Evolutionary conservation across 2,797 vertebrate species (phyloP), one percentile per base, ranked within the genome.

Genomic region (Thaleichthys pacificus): DNA sequence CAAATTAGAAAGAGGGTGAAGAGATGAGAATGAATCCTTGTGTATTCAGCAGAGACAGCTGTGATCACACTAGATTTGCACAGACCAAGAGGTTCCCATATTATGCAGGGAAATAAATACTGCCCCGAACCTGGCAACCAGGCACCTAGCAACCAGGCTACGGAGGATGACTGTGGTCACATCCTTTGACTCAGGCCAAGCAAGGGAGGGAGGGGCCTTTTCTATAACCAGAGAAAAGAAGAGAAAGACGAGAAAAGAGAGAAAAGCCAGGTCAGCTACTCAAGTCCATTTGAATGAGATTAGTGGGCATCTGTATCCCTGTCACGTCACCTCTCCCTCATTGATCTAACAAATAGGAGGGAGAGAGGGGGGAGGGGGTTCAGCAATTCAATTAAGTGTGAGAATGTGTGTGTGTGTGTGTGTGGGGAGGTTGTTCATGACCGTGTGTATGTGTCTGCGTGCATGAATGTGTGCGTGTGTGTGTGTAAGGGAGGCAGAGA

Each of bases 61-160:
- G 22, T 24, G 62, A 68, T 47, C 7, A 1, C 49, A 42, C 57
- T 71, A 5, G n/a, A 61, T 32, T 63, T 66, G 21, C 57, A 56
- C 56, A 66, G 58, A 70, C 71, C 49, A 63, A 61, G 32, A 66
- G n/a, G 71, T 42, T 63, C 72, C 71, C 70, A 68, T 56, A 74
- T 67, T 73, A 70, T 72, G 66, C 28, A 74, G 66, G 74, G 78
- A 83, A 85, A 78, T 81, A 85, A 81, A 87, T 66, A 78, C 57
- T 35, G 66, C 51, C 63, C 60, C 72, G 67, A 84, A 82, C 86
- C 42, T 47, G 9, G 42, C 42, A 47, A 47, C 42, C 42, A 47
- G 3, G 32, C 32, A 84, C 28, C 42, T 47, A 47, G 42, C 42
- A 47, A 47, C 42, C 42, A 47, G 3, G 7, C 32, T 35, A 56